A percentile compares a stretch with the other conserved stretches of the same genome.
Conservation (phyloP, 2,113 vertebrate genomes). For the Prochilodus magdalenae region DNA sequence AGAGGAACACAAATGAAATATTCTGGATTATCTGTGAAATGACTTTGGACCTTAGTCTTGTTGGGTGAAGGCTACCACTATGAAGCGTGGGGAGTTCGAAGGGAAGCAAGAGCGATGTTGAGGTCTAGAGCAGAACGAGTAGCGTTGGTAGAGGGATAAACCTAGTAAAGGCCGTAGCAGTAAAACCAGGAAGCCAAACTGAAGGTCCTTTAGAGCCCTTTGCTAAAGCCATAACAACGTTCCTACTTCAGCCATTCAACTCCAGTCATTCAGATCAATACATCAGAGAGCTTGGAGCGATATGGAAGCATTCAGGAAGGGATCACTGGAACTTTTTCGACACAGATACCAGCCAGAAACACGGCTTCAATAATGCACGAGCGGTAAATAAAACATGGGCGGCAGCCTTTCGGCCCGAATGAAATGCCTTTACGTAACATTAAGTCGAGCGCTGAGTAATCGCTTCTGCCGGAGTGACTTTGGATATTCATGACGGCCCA, state of each 20-base stretch:
- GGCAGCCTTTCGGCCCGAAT: conserved; percentile 61
- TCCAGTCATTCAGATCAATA: background rate
- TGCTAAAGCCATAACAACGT: background rate
- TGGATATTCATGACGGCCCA: background rate
- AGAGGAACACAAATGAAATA: too few species aligned
- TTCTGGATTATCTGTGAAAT: too few species aligned
- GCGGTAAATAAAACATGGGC: conserved; percentile 79
- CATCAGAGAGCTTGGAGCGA: conserved; percentile 52
- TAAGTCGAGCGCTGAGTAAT: conserved; percentile 68
- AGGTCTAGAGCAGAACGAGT: too few species aligned
- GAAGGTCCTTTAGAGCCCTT: background rate
- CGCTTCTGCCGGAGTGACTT: conserved; percentile 31
- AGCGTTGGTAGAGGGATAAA: too few species aligned
- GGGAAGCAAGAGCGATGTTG: too few species aligned
- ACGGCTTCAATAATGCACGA: conserved; percentile 75
- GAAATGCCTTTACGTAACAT: conserved; percentile 59
- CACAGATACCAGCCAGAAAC: conserved; percentile 61
- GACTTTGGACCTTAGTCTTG: too few species aligned
- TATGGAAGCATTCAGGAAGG: conserved; percentile 34
- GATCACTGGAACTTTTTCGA: conserved; percentile 65
- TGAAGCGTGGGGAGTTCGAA: too few species aligned
- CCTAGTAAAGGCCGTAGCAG: too few species aligned
- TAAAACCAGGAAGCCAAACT: too few species aligned
- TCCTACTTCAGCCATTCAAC: background rate
- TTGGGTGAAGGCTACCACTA: too few species aligned